Conservation (phyloP, 2,797 vertebrate species). For the Paedocypris micromegethes region DNA sequence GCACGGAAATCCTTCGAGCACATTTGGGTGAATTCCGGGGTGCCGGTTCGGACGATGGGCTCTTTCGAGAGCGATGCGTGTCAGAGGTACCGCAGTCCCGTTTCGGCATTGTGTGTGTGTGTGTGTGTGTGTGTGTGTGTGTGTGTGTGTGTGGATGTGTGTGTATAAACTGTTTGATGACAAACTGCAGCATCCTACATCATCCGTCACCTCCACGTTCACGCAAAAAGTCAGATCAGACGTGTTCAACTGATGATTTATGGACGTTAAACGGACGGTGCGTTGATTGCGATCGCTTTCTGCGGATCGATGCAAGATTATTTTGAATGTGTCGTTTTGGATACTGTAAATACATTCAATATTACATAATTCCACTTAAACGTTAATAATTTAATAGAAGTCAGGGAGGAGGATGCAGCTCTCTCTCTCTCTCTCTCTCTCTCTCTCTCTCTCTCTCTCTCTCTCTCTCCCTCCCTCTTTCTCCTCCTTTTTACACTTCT, state of each 20-base stretch:
- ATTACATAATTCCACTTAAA: slow-evolving; percentile 12
- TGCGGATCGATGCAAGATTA: neutral
- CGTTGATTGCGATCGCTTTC: neutral
- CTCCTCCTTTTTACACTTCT: too few species aligned
- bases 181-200: slow-evolving; percentile 32
- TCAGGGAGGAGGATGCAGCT: slow-evolving; percentile 21
- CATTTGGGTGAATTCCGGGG: slow-evolving; percentile 65
- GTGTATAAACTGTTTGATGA: slow-evolving; percentile 10
- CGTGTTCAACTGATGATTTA: slow-evolving; percentile 1
- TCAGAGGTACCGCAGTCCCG: slow-evolving; percentile 86
- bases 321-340: neutral
- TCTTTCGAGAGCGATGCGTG: slow-evolving; percentile 80
- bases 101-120: slow-evolving; percentile 41
- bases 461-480: too few species aligned
- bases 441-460: too few species aligned
- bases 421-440: neutral
- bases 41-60: slow-evolving; percentile 66
- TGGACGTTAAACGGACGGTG: neutral
- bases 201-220: neutral
- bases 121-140: too few species aligned
- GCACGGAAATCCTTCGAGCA: slow-evolving; percentile 73
- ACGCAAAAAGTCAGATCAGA: neutral
- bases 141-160: neutral
- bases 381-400: neutral
- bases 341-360: neutral